Evolutionary conservation across 2,113 vertebrate genomes (phyloP), one percentile per base, ranked within the genome.

Genomic region (Hoplias malabaricus): DNA sequence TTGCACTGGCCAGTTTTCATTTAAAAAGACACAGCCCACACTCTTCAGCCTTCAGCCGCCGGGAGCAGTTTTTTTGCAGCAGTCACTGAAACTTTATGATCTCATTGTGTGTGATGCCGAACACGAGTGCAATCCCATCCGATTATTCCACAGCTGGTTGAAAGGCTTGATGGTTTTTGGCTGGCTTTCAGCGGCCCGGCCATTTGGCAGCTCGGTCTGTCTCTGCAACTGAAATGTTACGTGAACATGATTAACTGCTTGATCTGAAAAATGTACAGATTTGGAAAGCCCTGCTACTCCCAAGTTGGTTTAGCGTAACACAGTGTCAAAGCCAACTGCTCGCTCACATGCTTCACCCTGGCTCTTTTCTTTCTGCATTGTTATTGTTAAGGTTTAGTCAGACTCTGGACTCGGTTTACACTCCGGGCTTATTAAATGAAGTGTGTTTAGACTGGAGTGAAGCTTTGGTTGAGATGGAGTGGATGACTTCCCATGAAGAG

Each of bases 201-300:
- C 40, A 12, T 75, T 65, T 65, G 73, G 73, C 73, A 75, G 57
- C 57, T 61, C 53, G 61, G n/a, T 69, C 16, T 19, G 75, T 77
- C 59, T 77, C 53, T 77, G 53, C 69, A 46, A 53, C 67, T 33
- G 61, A 68, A 42, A 71, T 23, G 61, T 53, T 61, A 68, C 62
- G 23, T 69, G 69, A 69, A 68, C 46, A 59, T 74, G 46, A 69
- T 69, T 73, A 68, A 68, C 65, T 57, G 69, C 50, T 61, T 59
- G 43, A 67, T 73, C 69, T 76, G 73, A 70, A 72, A 53, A 72
- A 83, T 61, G 19, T 57, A 62, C 50, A 27, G 73, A 68, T 73
- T 72, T 69, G 69, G 67, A 75, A 75, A 59, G 66, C 25, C 8
- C 50, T 65, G 27, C 5, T 38, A 8, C 36, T 43, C 46, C 43